Percentiles rank a stretch among this genome's conserved stretches.
These are phyloP conservation scores for Baryphthengus martii DNA, from an alignment of 2,113 vertebrate genomes.

Conservation along the genomic window DNA sequence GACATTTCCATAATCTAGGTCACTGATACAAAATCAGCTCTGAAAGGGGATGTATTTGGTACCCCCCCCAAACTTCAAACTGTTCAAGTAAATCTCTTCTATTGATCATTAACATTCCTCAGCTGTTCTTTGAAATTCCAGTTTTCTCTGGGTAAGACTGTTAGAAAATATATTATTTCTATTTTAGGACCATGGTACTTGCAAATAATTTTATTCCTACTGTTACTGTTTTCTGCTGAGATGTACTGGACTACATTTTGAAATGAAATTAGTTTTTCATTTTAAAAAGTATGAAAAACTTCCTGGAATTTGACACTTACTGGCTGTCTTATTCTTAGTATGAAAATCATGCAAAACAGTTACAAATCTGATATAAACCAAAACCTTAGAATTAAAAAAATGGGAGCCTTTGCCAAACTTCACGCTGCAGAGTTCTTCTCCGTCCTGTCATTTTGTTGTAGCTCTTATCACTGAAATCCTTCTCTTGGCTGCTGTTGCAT, in stretches of 20 bases:
- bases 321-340: neutral
- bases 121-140: constrained; percentile 44
- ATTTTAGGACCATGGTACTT: neutral
- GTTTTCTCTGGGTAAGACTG: constrained; percentile 20
- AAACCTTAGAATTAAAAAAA: neutral
- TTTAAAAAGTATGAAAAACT: neutral
- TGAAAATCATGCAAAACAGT: neutral
- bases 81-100: constrained; percentile 29
- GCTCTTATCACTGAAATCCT: neutral
- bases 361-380: neutral
- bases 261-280: neutral
- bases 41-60: neutral
- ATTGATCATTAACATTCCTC: constrained; percentile 48
- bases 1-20: neutral
- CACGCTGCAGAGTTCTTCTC: neutral
- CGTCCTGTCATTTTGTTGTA: neutral
- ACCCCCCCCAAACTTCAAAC: neutral
- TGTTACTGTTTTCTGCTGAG: neutral
- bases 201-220: neutral
- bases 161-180: neutral
- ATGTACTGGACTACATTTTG: neutral
- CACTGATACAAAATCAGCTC: neutral
- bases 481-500: neutral
- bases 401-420: neutral
- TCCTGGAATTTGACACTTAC: neutral